These are phyloP conservation scores for Osmerus mordax DNA, from an alignment of 2,113 vertebrate species.

Conservation along the genomic window DNA sequence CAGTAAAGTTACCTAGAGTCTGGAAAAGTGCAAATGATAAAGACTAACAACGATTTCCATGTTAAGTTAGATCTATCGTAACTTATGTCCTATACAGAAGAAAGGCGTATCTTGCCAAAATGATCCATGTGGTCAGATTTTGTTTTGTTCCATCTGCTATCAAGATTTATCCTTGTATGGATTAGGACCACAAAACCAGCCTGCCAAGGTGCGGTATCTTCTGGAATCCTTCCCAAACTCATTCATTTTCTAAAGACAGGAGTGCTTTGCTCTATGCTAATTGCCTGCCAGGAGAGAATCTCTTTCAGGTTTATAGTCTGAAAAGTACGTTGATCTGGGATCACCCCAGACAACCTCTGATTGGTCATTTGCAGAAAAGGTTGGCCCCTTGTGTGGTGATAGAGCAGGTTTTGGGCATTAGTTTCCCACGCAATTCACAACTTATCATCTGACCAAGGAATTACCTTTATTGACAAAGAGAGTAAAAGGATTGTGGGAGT, in stretches of 20 bases:
- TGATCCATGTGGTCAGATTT: neutral
- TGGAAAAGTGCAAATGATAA: no score
- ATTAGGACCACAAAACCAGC: neutral
- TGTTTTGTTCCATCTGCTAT: neutral
- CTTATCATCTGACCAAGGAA: no score
- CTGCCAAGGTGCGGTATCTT: neutral
- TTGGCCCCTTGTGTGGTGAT: neutral
- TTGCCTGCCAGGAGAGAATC: neutral
- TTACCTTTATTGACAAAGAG: no score
- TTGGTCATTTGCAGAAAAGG: neutral
- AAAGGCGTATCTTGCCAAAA: neutral
- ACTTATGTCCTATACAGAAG: neutral
- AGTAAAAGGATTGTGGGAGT: no score
- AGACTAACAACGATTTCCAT: no score
- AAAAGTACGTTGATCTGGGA: neutral
- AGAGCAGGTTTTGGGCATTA: neutral
- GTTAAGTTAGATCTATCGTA: no score
- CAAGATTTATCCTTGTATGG: neutral
- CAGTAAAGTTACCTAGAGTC: no score
- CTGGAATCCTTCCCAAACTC: neutral
- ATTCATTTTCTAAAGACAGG: neutral
- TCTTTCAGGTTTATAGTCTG: neutral
- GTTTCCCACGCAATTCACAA: no score
- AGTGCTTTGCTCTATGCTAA: neutral
- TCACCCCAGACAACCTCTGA: neutral